Base-by-base conservation (phyloP, 2,888 invertebrate species). In the Plebejus melissa region DNA sequence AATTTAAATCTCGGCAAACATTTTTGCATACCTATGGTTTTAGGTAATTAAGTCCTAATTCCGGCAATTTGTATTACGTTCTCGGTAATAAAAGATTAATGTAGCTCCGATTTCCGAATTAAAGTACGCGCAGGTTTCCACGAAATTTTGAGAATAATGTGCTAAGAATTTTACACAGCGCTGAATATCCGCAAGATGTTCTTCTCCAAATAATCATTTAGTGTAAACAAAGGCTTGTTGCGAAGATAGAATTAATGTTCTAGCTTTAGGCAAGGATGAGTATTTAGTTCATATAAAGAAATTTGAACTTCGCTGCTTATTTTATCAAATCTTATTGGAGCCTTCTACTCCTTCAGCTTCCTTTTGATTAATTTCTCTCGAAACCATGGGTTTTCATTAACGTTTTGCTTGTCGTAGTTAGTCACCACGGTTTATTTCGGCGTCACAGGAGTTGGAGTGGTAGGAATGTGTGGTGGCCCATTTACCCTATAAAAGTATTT, bases 121-220 rank as follows among this genome's bases (percentile, higher is more conserved):
- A 32, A 65, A 65, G 65, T 65, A 65, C 65, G 65, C 65, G 65
- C 65, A 65, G 32, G 16, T 65, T 65, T 65, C 65, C 65, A 65
- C 65, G 65, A 65, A 65, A 65, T 32, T 65, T 65, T 60, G 9
- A 60, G 32, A 32, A 36, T 60, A 60, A 60, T 28, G 32, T 65
- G 65, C 13, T 65, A 16, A 65, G 65, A 65, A 65, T 65, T 65
- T 65, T 65, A 65, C 65, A 65, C 32, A 65, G 4, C 28, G 65
- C 65, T 36, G 0, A 36, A 36, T 65, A 65, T 65, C 36, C 65
- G 65, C 32, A 65, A 65, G 65, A 36, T 65, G 65, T 32, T 65
- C 65, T 65, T 65, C 32, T 65, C 65, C 16, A 65, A 65, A 65
- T 65, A 65, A 65, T 65, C 65, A 65, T 65, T 32, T 36, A 13